These are phyloP conservation scores for Silurus meridionalis DNA, from an alignment of 2,113 vertebrate species.

Conservation along the genomic window DNA sequence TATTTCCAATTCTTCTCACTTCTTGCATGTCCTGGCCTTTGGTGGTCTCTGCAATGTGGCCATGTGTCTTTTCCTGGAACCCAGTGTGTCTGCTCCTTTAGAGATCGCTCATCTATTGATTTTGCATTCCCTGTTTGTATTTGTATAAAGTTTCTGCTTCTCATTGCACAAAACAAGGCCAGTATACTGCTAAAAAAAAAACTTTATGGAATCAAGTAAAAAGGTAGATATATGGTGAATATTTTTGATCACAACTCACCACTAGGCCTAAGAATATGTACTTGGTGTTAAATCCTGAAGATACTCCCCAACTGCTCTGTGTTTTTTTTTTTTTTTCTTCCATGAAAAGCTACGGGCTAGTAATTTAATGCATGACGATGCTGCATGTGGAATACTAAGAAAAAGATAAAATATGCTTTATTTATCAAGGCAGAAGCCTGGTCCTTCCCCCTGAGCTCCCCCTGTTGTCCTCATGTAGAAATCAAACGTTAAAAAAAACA, in stretches of 20 bases:
- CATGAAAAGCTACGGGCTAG: background rate
- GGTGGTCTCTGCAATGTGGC: conserved; percentile 62
- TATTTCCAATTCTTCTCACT: conserved; percentile 63
- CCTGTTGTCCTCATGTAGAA: conserved; percentile 19
- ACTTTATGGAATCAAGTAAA: background rate
- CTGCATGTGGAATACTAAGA: background rate
- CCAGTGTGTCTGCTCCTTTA: conserved; percentile 23
- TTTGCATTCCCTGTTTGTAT: conserved; percentile 13
- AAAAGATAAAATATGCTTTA: conserved; percentile 11
- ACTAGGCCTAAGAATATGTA: background rate
- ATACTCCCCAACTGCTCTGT: background rate
- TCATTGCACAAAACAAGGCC: conserved; percentile 10
- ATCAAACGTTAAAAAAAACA: conserved; percentile 27
- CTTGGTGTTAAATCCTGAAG: background rate
- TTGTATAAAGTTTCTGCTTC: conserved; percentile 31
- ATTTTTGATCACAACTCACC: background rate
- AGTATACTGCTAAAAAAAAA: conserved; percentile 22
- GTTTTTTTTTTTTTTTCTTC: background rate
- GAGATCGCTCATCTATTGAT: conserved; percentile 39
- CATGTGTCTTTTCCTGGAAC: conserved; percentile 37
- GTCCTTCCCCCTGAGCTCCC: background rate
- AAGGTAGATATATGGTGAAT: background rate
- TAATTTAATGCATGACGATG: background rate
- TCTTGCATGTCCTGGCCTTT: conserved; percentile 57
- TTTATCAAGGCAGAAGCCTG: conserved; percentile 14